Evolutionary conservation across 2,797 vertebrate species (phyloP), one percentile per base, ranked within the genome.

Genomic region (Coccyzus lansbergi): DNA sequence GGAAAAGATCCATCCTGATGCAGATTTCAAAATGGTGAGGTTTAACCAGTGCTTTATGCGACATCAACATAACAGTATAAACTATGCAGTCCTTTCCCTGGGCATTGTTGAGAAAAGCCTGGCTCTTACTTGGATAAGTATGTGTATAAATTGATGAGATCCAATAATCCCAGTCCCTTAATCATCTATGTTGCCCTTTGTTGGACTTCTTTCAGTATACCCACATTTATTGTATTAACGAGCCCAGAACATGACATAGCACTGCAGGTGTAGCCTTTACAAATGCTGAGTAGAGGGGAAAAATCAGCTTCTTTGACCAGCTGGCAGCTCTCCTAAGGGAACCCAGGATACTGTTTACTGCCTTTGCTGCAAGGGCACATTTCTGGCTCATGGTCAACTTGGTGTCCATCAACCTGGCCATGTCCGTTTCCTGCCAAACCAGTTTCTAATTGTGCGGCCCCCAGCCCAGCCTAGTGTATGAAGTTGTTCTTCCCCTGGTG

Each of bases 1-100:
- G n/a, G 26, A 58, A 68, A 94, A 70, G n/a, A 74, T 56, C 60
- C 7, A 4, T 65, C 28, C 75, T 74, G 36, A 33, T 92, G 79
- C 60, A 64, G 56, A 36, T 95, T 95, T 94, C 59, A 67, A 22
- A 86, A 65, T 59, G 40, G 36, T 25, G 22, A 76, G 29, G 40
- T 44, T 95, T 89, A 86, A 76, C 55, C 55, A 77, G 40, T 7
- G 6, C 1, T 2, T 67, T 67, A 42, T 68, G 40, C 63, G 77
- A 15, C 24, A 67, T 94, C 89, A 93, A 75, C 75, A 59, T 58
- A 85, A 44, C 12, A n/a, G 38, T 21, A 25, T 77, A 31, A 62
- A 31, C 16, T 60, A 2, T 71, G n/a, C 38, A 38, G 44, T 56
- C n/a, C 40, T 38, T 46, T 53, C 14, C 29, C n/a, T 71, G 58